Percentiles rank a stretch among this genome's conserved stretches.
These are phyloP conservation scores for Sciurus vulgaris DNA, from an alignment of 2,797 vertebrate genomes.

Conservation along the genomic window DNA sequence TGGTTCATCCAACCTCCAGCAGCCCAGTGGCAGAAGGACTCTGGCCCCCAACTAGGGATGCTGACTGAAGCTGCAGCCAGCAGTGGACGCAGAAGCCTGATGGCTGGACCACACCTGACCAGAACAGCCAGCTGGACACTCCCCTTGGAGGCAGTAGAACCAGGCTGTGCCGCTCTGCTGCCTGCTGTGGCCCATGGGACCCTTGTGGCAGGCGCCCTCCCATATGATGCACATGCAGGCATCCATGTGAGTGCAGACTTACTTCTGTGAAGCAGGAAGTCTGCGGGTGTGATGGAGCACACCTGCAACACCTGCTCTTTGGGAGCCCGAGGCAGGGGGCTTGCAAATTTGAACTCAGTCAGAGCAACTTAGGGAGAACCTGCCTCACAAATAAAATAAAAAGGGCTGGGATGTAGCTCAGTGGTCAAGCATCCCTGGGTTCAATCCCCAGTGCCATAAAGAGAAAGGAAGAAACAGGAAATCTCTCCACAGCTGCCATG, in stretches of 20 bases:
- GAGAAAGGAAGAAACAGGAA: neutral
- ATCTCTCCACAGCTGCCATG: neutral
- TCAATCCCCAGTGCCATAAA: too few relatives aligned
- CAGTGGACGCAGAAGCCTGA: too few relatives aligned
- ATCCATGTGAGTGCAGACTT: fast-evolving
- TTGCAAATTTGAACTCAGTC: too few relatives aligned
- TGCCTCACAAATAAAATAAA: too few relatives aligned
- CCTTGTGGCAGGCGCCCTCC: fast-evolving
- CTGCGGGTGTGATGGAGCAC: neutral
- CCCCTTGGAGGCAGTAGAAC: fast-evolving
- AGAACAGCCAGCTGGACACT: fast-evolving
- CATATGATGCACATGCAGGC: fast-evolving
- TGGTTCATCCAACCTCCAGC: too few relatives aligned
- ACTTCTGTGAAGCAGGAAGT: neutral
- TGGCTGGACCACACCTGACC: fast-evolving
- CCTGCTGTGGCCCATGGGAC: fast-evolving
- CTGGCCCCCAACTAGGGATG: fast-evolving
- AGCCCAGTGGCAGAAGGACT: fast-evolving
- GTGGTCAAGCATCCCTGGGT: too few relatives aligned
- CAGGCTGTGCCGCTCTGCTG: fast-evolving
- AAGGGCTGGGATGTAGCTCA: too few relatives aligned
- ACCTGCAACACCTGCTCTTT: too few relatives aligned
- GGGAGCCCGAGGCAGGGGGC: neutral
- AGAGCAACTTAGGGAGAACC: too few relatives aligned
- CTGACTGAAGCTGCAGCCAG: fast-evolving